phyloP scores from a whole-genome alignment of 2,797 vertebrate species.

The Hoplostethus mediterraneus region DNA sequence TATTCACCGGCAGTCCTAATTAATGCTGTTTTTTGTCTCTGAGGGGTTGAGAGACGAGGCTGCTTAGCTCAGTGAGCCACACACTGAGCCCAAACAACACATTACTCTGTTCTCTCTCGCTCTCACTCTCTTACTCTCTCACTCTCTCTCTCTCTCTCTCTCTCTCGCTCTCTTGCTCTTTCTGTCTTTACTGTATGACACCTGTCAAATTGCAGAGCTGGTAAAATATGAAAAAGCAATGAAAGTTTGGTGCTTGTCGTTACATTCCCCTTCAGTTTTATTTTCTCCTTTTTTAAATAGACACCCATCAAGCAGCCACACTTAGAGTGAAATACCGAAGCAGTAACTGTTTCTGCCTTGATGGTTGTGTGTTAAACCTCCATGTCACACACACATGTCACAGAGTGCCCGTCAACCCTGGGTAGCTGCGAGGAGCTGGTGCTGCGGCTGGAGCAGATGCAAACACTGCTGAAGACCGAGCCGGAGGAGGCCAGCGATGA shows the following conservation, averaged over 20 bases:
- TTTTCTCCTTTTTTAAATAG: background rate
- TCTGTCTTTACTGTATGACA: constrained; percentile 9
- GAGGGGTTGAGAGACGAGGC: constrained; percentile 44
- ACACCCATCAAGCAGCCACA: background rate
- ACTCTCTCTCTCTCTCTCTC: background rate
- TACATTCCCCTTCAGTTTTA: background rate
- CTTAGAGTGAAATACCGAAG: background rate
- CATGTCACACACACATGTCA: constrained; percentile 1
- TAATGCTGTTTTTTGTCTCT: constrained; percentile 63
- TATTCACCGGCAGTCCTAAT: constrained; percentile 48
- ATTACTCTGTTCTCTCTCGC: constrained; percentile 27
- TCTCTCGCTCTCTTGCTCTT: background rate
- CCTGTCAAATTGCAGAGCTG: constrained; percentile 18
- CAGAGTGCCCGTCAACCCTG: constrained; percentile 93
- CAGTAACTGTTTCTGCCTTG: background rate
- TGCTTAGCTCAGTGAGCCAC: constrained; percentile 50
- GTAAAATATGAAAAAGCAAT: constrained; percentile 14
- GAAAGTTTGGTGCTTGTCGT: background rate
- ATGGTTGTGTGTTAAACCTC: constrained; percentile 16
- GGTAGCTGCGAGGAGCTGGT: constrained; percentile 89
- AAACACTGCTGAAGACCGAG: constrained; percentile 93
- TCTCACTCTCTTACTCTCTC: background rate
- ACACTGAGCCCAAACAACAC: constrained; percentile 26
- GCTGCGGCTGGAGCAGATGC: constrained; percentile 92
- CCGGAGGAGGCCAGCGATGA: constrained; percentile 89